Conservation (phyloP, 2,797 vertebrate species). For the Gymnopithys bicolor region DNA sequence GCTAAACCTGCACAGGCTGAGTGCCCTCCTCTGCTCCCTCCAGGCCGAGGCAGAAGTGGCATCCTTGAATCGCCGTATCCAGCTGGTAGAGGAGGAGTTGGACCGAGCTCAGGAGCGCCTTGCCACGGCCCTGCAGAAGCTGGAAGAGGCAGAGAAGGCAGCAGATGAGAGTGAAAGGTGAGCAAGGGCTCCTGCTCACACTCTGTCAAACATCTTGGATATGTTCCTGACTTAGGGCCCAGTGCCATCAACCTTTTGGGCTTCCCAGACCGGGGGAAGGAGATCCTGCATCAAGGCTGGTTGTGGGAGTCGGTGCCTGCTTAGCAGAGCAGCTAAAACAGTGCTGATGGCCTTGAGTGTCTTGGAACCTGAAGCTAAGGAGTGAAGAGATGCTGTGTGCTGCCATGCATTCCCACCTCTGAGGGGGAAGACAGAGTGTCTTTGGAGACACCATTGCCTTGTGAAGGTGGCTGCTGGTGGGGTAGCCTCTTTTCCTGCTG, state of each 20-base stretch:
- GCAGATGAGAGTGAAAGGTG: conserved; percentile 94
- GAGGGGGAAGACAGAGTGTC: not conserved
- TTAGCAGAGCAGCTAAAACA: not conserved
- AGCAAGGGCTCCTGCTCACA: not conserved
- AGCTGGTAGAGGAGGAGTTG: conserved; percentile 90
- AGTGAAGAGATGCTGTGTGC: not conserved
- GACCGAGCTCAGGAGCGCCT: conserved; percentile 89
- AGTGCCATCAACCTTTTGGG: not conserved
- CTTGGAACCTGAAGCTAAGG: not conserved
- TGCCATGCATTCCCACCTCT: rapidly evolving
- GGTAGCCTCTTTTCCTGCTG: not conserved
- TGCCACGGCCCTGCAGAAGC: conserved; percentile 84
- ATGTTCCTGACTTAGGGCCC: not conserved
- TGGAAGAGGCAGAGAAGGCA: conserved; percentile 90
- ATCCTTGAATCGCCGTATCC: conserved; percentile 86
- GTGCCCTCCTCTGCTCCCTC: not conserved
- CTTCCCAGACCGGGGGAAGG: not conserved
- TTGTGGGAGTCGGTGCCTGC: not conserved
- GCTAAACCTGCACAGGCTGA: not conserved
- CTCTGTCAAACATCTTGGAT: rapidly evolving
- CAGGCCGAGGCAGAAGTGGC: conserved; percentile 89
- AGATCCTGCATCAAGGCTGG: not conserved
- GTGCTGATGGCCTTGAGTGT: not conserved
- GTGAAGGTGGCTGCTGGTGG: not conserved
- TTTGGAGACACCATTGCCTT: not conserved